Percentiles rank a stretch among this genome's conserved stretches.
These are phyloP conservation scores for Pangasius mekongensis DNA, from an alignment of 2,797 vertebrate species.

Conservation along the genomic window DNA sequence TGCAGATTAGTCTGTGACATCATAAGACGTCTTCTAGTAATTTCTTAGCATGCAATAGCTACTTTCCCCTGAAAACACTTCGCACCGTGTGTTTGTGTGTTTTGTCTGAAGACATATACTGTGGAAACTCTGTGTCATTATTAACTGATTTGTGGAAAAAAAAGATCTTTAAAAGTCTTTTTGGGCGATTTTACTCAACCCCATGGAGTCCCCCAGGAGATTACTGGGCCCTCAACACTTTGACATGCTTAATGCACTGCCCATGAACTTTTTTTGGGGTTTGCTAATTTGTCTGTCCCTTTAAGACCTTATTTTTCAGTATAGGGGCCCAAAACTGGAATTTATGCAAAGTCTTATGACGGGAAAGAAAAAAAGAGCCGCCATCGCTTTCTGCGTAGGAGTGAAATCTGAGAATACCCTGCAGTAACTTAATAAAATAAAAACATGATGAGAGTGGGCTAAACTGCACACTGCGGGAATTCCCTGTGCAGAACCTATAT, in stretches of 20 bases:
- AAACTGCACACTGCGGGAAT: constrained; percentile 26
- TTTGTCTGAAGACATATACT: neutral
- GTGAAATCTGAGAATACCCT: constrained; percentile 23
- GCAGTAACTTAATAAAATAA: neutral
- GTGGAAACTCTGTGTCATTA: neutral
- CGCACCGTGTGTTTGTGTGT: neutral
- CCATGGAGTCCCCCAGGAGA: neutral
- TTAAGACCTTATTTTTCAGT: neutral
- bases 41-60: neutral
- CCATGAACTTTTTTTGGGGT: neutral
- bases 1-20: neutral
- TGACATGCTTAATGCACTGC: neutral
- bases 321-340: constrained; percentile 5
- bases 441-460: neutral
- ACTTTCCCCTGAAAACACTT: neutral
- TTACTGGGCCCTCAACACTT: neutral
- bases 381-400: neutral
- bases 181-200: neutral
- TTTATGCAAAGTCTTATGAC: constrained; percentile 25
- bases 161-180: too few relatives aligned
- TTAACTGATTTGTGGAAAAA: neutral
- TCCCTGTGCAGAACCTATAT: constrained; percentile 27
- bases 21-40: neutral
- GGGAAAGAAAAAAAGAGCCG: neutral
- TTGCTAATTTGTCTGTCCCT: neutral